A percentile compares a stretch with the other conserved stretches of the same genome.
These are phyloP conservation scores for Aricia artaxerxes DNA, from an alignment of 2,888 invertebrate genomes.

Conservation along the genomic window DNA sequence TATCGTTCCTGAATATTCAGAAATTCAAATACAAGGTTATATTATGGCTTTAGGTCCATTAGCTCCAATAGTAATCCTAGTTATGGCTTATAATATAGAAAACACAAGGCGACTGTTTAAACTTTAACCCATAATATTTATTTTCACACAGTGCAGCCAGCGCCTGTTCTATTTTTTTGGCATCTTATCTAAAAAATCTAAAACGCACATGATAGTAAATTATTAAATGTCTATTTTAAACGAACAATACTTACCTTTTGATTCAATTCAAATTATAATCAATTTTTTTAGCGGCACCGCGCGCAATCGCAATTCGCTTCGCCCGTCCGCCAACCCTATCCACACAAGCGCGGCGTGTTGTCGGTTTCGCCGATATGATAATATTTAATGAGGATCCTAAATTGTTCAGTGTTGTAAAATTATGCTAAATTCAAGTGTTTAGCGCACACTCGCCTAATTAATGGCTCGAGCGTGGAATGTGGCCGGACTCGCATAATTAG, in stretches of 20 bases:
- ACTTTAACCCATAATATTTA: too few species aligned
- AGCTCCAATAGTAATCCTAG: neutral
- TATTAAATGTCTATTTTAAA: too few species aligned
- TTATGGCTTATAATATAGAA: neutral
- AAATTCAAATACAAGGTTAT: neutral
- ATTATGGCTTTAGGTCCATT: too few species aligned
- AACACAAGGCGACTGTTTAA: too few species aligned
- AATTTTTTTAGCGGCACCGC: neutral
- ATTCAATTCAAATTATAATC: neutral
- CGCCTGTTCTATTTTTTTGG: too few species aligned
- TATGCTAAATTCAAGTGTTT: conserved; percentile 30
- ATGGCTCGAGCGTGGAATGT: conserved; percentile 2
- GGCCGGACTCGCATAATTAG: conserved; percentile 3
- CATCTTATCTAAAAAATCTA: too few species aligned
- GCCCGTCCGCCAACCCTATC: neutral
- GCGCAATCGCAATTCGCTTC: neutral
- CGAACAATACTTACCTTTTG: neutral
- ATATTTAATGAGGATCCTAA: conserved; percentile 30
- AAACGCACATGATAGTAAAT: too few species aligned
- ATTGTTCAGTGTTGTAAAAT: conserved; percentile 30
- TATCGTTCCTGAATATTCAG: neutral
- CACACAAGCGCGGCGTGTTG: conserved; percentile 8
- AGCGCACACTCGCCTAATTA: conserved; percentile 16
- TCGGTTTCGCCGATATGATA: conserved; percentile 27
- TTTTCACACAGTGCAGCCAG: too few species aligned